Percentiles rank a stretch among this genome's conserved stretches.
Evolutionary conservation across 2,888 invertebrate species (phyloP).

Genomic region (Galeopsomyia nigrocyanea): DNA sequence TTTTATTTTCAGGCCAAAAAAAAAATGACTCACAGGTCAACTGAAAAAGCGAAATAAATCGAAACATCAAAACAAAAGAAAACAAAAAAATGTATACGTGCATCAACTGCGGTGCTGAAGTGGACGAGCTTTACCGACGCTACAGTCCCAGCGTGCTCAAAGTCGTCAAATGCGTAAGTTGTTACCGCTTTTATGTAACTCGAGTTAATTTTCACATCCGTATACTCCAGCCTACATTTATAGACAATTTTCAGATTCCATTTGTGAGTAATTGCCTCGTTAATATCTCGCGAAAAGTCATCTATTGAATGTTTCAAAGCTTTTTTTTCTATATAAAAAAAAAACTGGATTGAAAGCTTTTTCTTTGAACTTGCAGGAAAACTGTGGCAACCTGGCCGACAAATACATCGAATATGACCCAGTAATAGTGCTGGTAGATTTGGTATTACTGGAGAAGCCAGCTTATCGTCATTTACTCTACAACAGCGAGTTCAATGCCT

Average conservation of each 20-base stretch:
- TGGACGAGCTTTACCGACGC: constrained; percentile 76
- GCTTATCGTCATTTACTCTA: constrained; percentile 89
- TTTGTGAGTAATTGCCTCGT: too few species aligned
- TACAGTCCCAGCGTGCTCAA: constrained; percentile 82
- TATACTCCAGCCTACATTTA: background rate
- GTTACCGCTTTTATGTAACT: background rate
- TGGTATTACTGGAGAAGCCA: constrained; percentile 83
- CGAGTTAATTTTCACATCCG: background rate
- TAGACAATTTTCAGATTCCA: too few species aligned
- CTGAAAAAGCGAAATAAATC: too few species aligned
- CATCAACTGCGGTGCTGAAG: constrained; percentile 78
- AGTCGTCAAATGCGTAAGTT: constrained; percentile 81
- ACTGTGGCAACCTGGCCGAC: constrained; percentile 84
- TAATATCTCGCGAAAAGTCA: too few species aligned
- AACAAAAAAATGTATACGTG: constrained; percentile 69
- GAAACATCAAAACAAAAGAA: background rate
- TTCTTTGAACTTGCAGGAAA: constrained; percentile 71
- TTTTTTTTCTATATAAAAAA: background rate
- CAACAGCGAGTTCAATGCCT: constrained; percentile 82
- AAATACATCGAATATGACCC: constrained; percentile 93
- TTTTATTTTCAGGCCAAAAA: too few species aligned
- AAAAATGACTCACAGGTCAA: too few species aligned
- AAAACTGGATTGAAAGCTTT: constrained; percentile 50
- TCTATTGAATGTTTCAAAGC: too few species aligned
- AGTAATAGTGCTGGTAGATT: constrained; percentile 88